Evolutionary conservation across 2,888 invertebrate species (phyloP).

Genomic region (Leucania comma): DNA sequence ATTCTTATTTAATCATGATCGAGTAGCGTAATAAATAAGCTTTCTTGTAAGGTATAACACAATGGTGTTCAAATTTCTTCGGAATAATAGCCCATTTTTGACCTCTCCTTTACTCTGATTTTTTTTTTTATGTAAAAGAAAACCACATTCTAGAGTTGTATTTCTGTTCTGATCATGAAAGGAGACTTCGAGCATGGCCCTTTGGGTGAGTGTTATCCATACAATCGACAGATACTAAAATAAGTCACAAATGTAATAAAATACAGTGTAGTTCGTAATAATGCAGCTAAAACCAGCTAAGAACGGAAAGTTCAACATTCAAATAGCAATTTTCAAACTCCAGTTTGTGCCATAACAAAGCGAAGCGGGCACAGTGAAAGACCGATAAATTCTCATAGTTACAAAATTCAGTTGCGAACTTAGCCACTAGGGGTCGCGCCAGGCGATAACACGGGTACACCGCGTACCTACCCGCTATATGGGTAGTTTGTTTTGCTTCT

Average conservation of each 20-base stretch:
- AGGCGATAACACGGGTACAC: constrained; percentile 51
- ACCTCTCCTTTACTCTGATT: too few relatives aligned
- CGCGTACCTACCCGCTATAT: constrained; percentile 26
- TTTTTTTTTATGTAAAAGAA: too few relatives aligned
- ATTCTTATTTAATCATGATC: too few relatives aligned
- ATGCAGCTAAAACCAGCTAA: constrained; percentile 21
- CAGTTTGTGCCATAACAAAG: constrained; percentile 54
- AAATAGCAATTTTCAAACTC: constrained; percentile 59
- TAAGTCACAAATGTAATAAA: constrained; percentile 22
- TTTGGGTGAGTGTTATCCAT: neutral
- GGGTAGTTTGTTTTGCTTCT: constrained; percentile 53
- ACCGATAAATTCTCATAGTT: constrained; percentile 74
- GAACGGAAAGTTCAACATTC: constrained; percentile 52
- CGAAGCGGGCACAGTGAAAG: constrained; percentile 42
- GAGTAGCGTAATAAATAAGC: too few relatives aligned
- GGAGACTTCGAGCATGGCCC: too few relatives aligned
- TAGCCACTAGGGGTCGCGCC: constrained; percentile 59
- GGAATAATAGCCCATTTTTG: too few relatives aligned
- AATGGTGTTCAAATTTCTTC: too few relatives aligned
- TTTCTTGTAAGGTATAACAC: too few relatives aligned
- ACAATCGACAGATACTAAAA: constrained; percentile 1
- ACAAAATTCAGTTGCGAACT: constrained; percentile 74
- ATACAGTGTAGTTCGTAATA: constrained; percentile 21
- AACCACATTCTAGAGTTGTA: too few relatives aligned
- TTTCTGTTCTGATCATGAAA: neutral